Evolutionary conservation across 1,140 invertebrate species (phyloP), one percentile per base, ranked within the genome.

Genomic region (Elymnias hypermnestra): DNA sequence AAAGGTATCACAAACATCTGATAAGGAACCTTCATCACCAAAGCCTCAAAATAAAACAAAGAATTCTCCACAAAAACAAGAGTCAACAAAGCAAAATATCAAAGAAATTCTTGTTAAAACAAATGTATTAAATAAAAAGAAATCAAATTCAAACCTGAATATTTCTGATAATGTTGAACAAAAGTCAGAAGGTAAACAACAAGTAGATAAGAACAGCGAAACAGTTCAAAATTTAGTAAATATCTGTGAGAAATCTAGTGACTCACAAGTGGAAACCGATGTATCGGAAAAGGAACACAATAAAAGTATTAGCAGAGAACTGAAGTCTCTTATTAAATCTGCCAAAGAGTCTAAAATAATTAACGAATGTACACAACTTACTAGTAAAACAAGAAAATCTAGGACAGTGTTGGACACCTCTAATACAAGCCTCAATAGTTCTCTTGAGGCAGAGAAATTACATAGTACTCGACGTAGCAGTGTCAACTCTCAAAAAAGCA

Each of bases 271-370:
- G 13, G 69, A 73, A 38, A 53, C 50, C 53, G 75, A 79, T 40
- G n/a, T 43, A 10, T 61, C 65, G 39, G 81, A 84, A 45, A 83
- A 77, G 52, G 72, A 74, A 14, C 73, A 76, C 17, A 83, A 68
- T 51, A 82, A 74, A 46, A 78, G 71, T 43, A 83, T 81, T 37
- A 86, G 79, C 50, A 67, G 85, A 49, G 85, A 87, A 48, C 58
- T 87, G 3, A 85, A 81, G 26, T 85, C 83, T 14, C 63, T 86
- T 3, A 84, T 86, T 21, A 82, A 83, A 5, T 86, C 82, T 52
- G 83, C 85, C 9, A 86, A 86, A 61, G 85, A 87, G 53, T 87
- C 85, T 9, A 86, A 87, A 39, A 87, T 87, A 38, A 87, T 87
- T 14, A 86, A 72, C 67, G 85, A 86, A 67, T 87, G 78, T 51